phyloP scores from a whole-genome alignment of 1,140 invertebrate genomes.

The Notospermus geniculatus region DNA sequence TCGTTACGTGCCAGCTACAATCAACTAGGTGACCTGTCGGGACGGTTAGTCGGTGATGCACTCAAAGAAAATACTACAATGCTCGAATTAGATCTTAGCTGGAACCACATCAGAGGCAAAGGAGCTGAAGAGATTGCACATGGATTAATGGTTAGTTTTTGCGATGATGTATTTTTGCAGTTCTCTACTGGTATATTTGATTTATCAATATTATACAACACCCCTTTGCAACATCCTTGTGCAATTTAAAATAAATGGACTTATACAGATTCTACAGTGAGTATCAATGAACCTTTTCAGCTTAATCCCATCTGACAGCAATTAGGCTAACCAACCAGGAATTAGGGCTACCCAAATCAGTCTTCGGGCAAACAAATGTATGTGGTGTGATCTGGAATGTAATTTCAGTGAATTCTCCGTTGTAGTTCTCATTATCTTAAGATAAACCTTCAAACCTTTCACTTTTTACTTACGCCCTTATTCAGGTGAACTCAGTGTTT shows the following conservation, averaged over 20 bases:
- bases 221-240: neutral
- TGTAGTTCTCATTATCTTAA: too few relatives aligned
- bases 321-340: too few relatives aligned
- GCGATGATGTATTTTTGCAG: neutral
- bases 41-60: constrained; percentile 3
- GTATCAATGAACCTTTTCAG: too few relatives aligned
- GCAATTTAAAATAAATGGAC: neutral
- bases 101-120: constrained; percentile 27
- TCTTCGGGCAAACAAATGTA: too few relatives aligned
- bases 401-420: too few relatives aligned
- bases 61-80: constrained; percentile 17
- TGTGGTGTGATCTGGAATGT: too few relatives aligned
- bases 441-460: too few relatives aligned
- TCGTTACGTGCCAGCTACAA: constrained; percentile 13
- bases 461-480: too few relatives aligned
- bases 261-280: too few relatives aligned
- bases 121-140: constrained; percentile 23
- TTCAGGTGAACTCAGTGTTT: too few relatives aligned
- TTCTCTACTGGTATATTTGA: neutral
- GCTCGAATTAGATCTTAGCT: constrained; percentile 22
- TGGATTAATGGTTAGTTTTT: constrained; percentile 18
- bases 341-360: too few relatives aligned
- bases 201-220: neutral
- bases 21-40: constrained; percentile 5
- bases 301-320: too few relatives aligned